Evolutionary conservation across 2,797 vertebrate species (phyloP).

Genomic region (Heterohyrax brucei): DNA sequence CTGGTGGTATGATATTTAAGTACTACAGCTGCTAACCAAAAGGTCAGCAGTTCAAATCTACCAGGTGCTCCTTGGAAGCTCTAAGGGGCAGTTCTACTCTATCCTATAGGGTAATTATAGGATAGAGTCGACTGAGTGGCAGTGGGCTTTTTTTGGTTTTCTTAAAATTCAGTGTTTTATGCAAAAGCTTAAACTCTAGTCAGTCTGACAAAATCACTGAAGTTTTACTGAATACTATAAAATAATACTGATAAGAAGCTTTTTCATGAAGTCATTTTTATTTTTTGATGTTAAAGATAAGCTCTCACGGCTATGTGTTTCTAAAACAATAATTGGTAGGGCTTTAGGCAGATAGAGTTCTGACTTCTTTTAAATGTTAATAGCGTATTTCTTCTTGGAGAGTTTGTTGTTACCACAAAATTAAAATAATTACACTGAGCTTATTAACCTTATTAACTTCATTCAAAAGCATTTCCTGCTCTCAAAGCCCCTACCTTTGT

Average conservation of each 20-base stretch:
- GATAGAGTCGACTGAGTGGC: too few species aligned
- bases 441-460: not conserved
- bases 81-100: too few species aligned
- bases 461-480: not conserved
- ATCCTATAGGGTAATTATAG: too few species aligned
- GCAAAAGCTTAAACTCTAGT: not conserved
- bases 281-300: conserved; percentile 42
- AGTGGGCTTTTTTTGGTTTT: not conserved
- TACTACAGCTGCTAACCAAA: too few species aligned
- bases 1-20: too few species aligned
- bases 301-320: not conserved
- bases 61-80: too few species aligned
- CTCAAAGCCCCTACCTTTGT: not conserved
- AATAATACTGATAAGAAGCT: conserved; percentile 57
- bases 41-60: too few species aligned
- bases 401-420: not conserved
- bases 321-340: conserved; percentile 16
- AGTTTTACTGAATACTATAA: conserved; percentile 37
- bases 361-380: conserved; percentile 52
- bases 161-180: conserved; percentile 58
- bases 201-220: not conserved
- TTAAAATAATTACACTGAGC: not conserved
- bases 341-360: not conserved
- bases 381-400: not conserved
- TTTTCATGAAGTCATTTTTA: conserved; percentile 24